Evolutionary conservation across 2,797 vertebrate genomes (phyloP), one percentile per base, ranked within the genome.

Genomic region (Myripristis jacobus): DNA sequence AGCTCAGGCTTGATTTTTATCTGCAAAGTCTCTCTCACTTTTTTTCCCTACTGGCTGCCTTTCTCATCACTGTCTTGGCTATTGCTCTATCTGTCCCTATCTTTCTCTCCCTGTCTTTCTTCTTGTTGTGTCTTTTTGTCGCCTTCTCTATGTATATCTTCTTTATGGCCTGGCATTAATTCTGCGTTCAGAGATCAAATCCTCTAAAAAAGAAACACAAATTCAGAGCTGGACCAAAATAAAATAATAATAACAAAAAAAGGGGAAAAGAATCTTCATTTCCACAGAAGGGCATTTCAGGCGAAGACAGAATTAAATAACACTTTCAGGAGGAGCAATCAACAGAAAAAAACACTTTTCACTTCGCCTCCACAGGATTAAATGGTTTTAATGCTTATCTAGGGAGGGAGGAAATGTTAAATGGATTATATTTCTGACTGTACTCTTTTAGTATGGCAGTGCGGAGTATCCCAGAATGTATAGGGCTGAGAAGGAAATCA

Each of bases 151-250:
- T 29, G 9, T 44, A 18, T 10, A 21, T 46, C 19, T 12, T 60
- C 16, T 58, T 67, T 38, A 50, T 8, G 48, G 54, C 19, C 55
- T 38, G 51, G 34, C 4, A 19, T 43, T 22, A 53, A 71, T 66
- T 66, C 3, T 3, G 57, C 44, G 24, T 59, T 48, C 53, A 59
- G 47, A 63, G 60, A 71, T 18, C 4, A 27, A 70, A 77, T 54
- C 53, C 24, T 52, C 24, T 15, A 7, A 59, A 60, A 66, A n/a
- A n/a, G n/a, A n/a, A n/a, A 27, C 13, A 66, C 22, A 47, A 70
- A 47, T 27, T 16, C n/a, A 51, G 4, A 51, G 21, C 51, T 54
- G 52, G 16, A 29, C 52, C 25, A 54, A n/a, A 31, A 31, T 29
- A 25, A n/a, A n/a, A n/a, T n/a, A n/a, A n/a, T n/a, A n/a, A n/a